Evolutionary conservation across 2,113 vertebrate genomes (phyloP), one percentile per base, ranked within the genome.

Genomic region (Erinaceus europaeus): DNA sequence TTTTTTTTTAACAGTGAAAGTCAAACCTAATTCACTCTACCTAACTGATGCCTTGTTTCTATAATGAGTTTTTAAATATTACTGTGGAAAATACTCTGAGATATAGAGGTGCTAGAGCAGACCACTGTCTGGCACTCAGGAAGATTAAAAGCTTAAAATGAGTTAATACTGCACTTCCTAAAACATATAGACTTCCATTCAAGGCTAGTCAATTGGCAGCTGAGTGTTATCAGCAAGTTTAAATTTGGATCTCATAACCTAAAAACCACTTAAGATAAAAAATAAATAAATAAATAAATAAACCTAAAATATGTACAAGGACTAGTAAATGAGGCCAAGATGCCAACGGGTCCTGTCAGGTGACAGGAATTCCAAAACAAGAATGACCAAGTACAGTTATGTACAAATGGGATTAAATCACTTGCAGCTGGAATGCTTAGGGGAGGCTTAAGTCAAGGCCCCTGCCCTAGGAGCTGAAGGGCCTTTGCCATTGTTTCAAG

Each of bases 121-220:
- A 78, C 50, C 34, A 69, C 64, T 25, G 77, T 87, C 65, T 62
- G 67, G 65, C 84, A 74, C 29, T 57, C 27, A 17, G 36, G 57
- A 90, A 89, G 78, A 94, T 80, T 73, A 92, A 88, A 80, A 78
- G 82, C 90, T 90, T 95, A 87, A 91, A 91, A 84, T n/a, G 64
- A 92, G 85, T 59, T 89, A 89, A 91, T 71, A 89, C 72, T 64
- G 12, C 68, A 78, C 81, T 94, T 94, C 82, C 89, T 90, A 87
- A 89, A 90, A 93, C 85, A 89, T 55, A 85, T 72, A 88, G 78
- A 48, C 57, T 73, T 93, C 75, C 21, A 79, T 64, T 67, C 59
- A 34, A 77, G 50, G 73, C 64, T 69, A 78, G 90, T 79, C 86
- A 80, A 81, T 67, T 50, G 36, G 84, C 38, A 90, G 61, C 59